These are phyloP conservation scores for Drosophila paranaensis DNA, from an alignment of 2,888 invertebrate species.

Conservation along the genomic window DNA sequence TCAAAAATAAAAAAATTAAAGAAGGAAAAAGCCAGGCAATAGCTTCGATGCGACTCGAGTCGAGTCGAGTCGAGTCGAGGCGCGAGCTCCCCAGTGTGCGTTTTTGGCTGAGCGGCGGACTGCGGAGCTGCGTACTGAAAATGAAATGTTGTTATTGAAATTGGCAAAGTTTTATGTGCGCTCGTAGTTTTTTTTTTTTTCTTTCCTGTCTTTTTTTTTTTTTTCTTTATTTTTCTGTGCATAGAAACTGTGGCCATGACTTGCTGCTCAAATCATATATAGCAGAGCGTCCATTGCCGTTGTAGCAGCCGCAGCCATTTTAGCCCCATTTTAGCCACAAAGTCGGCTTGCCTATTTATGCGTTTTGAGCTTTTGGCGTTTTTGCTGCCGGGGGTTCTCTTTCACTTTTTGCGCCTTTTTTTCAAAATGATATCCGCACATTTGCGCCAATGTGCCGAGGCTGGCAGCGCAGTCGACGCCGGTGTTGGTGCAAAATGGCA, in stretches of 20 bases:
- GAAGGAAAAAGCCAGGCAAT: slow-evolving; percentile 27
- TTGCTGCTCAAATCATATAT: slow-evolving; percentile 62
- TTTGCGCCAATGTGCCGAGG: slow-evolving; percentile 74
- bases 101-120: slow-evolving; percentile 34
- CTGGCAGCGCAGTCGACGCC: slow-evolving; percentile 40
- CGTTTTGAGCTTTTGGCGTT: slow-evolving; percentile 57
- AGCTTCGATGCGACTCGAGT: slow-evolving; percentile 33
- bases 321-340: slow-evolving; percentile 43
- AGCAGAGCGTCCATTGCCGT: slow-evolving; percentile 32
- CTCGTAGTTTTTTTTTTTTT: slow-evolving; percentile 55
- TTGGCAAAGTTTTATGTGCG: slow-evolving; percentile 78
- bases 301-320: slow-evolving; percentile 31
- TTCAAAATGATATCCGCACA: slow-evolving; percentile 67
- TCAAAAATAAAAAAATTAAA: slow-evolving; percentile 12
- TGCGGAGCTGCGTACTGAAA: slow-evolving; percentile 67
- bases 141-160: slow-evolving; percentile 78
- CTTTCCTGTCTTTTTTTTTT: slow-evolving; percentile 51
- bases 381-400: slow-evolving; percentile 26
- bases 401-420: slow-evolving; percentile 15
- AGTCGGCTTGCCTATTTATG: slow-evolving; percentile 71
- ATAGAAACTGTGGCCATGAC: slow-evolving; percentile 77
- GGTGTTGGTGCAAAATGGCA: slow-evolving; percentile 74
- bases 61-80: slow-evolving; percentile 30
- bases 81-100: slow-evolving; percentile 57
- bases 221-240: slow-evolving; percentile 40